Conservation (phyloP, 2,888 invertebrate genomes). For the Papilio demoleus region DNA sequence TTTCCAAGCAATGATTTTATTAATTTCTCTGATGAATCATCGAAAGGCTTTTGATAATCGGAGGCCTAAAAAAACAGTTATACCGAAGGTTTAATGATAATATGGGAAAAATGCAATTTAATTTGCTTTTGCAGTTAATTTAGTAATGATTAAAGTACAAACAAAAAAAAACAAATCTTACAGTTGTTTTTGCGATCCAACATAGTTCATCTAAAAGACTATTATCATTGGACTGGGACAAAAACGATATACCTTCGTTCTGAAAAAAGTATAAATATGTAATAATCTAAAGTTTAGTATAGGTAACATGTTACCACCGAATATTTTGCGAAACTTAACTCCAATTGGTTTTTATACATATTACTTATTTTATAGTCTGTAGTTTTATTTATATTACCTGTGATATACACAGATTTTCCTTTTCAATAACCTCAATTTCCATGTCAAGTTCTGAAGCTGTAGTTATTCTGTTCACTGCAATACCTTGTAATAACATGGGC, state of each 20-base stretch:
- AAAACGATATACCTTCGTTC: conserved; percentile 66
- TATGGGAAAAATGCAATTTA: no score
- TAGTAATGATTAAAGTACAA: background rate
- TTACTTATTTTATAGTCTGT: no score
- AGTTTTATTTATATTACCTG: no score
- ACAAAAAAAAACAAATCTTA: conserved; percentile 52
- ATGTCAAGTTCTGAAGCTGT: conserved; percentile 68
- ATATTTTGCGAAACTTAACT: no score
- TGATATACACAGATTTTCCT: conserved; percentile 63
- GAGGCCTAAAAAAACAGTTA: conserved; percentile 60
- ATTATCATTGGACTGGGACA: conserved; percentile 62
- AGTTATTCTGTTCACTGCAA: conserved; percentile 74
- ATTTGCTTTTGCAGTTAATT: background rate
- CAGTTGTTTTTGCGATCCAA: conserved; percentile 79
- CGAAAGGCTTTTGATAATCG: conserved; percentile 71
- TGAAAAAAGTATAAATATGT: conserved; percentile 54
- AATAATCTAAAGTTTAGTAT: no score
- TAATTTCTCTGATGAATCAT: conserved; percentile 66
- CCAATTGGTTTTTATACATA: no score
- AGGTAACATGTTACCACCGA: no score
- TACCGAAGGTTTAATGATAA: no score
- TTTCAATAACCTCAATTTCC: conserved; percentile 77
- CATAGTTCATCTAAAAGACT: conserved; percentile 70
- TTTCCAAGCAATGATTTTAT: conserved; percentile 68
- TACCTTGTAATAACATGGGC: conserved; percentile 68